phyloP scores from a whole-genome alignment of 2,797 vertebrate genomes.

The Alfaro cultratus region DNA sequence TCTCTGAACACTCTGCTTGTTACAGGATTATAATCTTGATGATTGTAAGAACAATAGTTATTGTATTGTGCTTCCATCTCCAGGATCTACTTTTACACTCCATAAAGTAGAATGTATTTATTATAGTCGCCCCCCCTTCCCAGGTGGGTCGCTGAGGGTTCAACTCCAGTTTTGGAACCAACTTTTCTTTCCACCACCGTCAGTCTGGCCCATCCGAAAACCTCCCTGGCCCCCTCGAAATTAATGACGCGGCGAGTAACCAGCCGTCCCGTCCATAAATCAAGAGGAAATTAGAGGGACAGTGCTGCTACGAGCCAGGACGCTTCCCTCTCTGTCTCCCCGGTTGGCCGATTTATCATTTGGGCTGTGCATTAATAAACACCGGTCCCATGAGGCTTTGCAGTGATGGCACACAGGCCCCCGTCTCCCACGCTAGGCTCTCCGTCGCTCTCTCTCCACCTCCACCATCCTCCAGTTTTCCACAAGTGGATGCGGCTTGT shows the following conservation, averaged over 20 bases:
- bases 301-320: constrained; percentile 61
- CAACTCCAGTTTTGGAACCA: constrained; percentile 53
- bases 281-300: constrained; percentile 91
- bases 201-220: constrained; percentile 74
- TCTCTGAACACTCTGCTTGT: background rate
- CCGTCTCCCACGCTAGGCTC: constrained; percentile 31
- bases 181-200: constrained; percentile 64
- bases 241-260: constrained; percentile 90
- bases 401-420: constrained; percentile 72
- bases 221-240: constrained; percentile 82
- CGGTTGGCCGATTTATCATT: constrained; percentile 96
- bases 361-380: constrained; percentile 95
- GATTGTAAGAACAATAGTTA: background rate
- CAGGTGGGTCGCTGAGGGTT: constrained; percentile 41
- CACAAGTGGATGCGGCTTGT: constrained; percentile 71
- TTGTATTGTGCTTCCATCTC: background rate
- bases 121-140: constrained; percentile 33
- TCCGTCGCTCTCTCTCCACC: constrained; percentile 2
- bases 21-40: background rate
- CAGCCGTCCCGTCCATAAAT: constrained; percentile 92
- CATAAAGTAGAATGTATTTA: background rate
- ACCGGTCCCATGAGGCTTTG: constrained; percentile 90
- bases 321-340: constrained; percentile 81
- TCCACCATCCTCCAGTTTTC: constrained; percentile 45
- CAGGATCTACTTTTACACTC: constrained; percentile 1